Conservation (phyloP, 1,140 invertebrate genomes). For the Mycetomoellerius zeteki region DNA sequence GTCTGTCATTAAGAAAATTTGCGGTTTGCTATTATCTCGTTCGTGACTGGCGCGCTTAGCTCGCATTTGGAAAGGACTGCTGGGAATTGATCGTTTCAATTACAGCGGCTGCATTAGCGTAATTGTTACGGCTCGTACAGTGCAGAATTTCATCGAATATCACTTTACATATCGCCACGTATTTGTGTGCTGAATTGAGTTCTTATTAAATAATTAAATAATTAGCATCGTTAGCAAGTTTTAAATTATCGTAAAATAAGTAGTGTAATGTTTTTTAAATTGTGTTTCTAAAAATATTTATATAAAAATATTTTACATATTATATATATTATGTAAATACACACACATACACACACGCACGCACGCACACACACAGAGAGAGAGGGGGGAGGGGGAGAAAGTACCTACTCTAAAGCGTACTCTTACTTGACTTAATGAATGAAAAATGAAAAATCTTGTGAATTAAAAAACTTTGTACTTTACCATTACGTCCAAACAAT, state of each 20-base stretch:
- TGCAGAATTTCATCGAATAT: constrained; percentile 65
- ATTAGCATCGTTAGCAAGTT: constrained; percentile 12
- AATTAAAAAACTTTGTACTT: background rate
- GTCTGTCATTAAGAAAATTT: constrained; percentile 59
- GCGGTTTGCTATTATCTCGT: constrained; percentile 65
- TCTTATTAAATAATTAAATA: constrained; percentile 8
- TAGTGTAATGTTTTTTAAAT: background rate
- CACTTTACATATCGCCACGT: constrained; percentile 59
- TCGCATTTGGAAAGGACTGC: constrained; percentile 52
- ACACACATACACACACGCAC: too few species aligned
- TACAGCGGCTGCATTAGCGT: constrained; percentile 66
- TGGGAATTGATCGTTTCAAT: constrained; percentile 74
- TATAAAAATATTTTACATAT: background rate
- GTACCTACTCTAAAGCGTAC: background rate
- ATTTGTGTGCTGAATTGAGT: constrained; percentile 25
- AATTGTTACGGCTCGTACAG: constrained; percentile 64
- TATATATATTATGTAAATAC: too few species aligned
- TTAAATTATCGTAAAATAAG: background rate
- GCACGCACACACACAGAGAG: too few species aligned
- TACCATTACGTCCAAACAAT: background rate
- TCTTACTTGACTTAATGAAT: background rate
- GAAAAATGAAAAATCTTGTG: background rate
- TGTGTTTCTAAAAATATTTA: background rate
- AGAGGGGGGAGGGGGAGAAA: too few species aligned
- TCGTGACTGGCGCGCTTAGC: constrained; percentile 68